These are phyloP conservation scores for Rhyacichthys aspro DNA, from an alignment of 2,797 vertebrate genomes.

Conservation along the genomic window DNA sequence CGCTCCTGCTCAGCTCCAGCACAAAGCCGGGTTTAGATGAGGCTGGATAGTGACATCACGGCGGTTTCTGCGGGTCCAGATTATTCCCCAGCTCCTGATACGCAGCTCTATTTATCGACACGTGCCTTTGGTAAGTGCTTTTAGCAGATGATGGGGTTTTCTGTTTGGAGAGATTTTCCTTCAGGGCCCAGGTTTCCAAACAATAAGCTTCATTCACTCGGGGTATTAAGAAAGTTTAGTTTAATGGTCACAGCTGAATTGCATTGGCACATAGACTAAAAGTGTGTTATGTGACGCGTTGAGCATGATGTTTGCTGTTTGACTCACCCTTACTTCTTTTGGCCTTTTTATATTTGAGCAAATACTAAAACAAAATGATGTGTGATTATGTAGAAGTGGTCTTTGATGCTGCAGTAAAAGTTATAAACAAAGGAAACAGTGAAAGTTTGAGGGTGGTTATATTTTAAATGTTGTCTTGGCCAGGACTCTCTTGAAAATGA, in stretches of 20 bases:
- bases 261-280: background rate
- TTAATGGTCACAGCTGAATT: background rate
- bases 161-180: constrained; percentile 23
- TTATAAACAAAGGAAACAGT: too few species aligned
- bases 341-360: background rate
- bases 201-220: background rate
- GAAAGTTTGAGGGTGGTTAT: too few species aligned
- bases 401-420: too few species aligned
- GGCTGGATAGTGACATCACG: background rate
- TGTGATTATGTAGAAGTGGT: too few species aligned
- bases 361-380: too few species aligned
- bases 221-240: background rate
- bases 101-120: constrained; percentile 1
- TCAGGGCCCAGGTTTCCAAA: background rate
- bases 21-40: background rate
- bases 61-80: constrained; percentile 3
- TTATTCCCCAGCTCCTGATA: constrained; percentile 19
- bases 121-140: constrained; percentile 4
- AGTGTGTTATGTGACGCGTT: background rate
- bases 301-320: too few species aligned
- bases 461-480: too few species aligned
- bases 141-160: constrained; percentile 5
- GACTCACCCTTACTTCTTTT: background rate
- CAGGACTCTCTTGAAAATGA: too few species aligned
- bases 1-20: constrained; percentile 13